Evolutionary conservation across 2,113 vertebrate species (phyloP).

Genomic region (Plotosus lineatus): DNA sequence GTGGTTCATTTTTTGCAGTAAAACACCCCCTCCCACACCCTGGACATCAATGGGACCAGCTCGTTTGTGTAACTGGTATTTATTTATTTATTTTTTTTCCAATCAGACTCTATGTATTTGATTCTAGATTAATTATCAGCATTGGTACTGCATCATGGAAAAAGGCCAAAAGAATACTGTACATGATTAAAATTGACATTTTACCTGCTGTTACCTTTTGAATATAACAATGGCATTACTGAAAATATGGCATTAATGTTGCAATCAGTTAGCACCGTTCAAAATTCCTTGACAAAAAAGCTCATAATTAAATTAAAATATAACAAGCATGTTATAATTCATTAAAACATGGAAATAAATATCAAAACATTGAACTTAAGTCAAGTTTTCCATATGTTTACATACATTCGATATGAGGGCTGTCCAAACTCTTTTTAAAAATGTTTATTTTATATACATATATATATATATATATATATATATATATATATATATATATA

Average conservation of each 20-base stretch:
- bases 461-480: too few species aligned
- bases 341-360: conserved; percentile 71
- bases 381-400: neutral
- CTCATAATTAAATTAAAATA: neutral
- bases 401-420: neutral
- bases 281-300: neutral
- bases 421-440: neutral
- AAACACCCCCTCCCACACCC: too few species aligned
- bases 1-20: too few species aligned
- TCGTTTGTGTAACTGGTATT: too few species aligned
- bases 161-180: neutral
- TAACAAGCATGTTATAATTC: conserved; percentile 52
- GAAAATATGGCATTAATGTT: neutral
- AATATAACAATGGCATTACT: too few species aligned
- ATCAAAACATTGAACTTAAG: conserved; percentile 7
- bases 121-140: too few species aligned
- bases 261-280: neutral
- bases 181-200: neutral
- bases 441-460: too few species aligned
- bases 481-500: too few species aligned
- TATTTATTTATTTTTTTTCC: too few species aligned
- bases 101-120: too few species aligned
- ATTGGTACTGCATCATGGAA: too few species aligned
- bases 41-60: too few species aligned
- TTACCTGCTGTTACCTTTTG: neutral